Base-by-base conservation (phyloP, 1,140 invertebrate species). In the Schmidtea mediterranea region DNA sequence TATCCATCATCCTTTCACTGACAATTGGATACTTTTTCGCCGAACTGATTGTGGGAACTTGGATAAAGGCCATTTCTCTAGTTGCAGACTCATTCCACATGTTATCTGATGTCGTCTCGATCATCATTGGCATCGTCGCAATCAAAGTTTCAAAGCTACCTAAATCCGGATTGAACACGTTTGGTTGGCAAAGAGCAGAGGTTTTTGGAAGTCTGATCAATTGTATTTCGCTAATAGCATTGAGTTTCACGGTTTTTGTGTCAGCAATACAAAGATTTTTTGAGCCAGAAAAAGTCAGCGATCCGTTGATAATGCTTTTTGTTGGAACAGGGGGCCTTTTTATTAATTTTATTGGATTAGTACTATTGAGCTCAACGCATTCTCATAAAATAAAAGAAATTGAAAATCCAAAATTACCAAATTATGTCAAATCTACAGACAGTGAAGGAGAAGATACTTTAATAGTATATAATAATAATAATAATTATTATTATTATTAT, bases 221-320 rank as follows among this genome's bases (percentile, higher is more conserved):
- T 58, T 60, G 71, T 1, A 71, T 73, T 0, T 73, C 73, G 52
- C 61, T 72, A 0, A 52, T 71, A 10, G 71, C 71, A 0, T 56
- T 73, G 2, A 72, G 71, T 54, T 71, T 72, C 52, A 69, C 69
- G 13, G 73, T 72, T 51, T 52, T 70, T 52, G 63, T 73, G 2
- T 71, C 73, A 55, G 60, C 70, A 6, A 50, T 69, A 15, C 57
- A 67, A 52, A 52, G 66, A 15, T 49, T 67, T 18, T 38, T 64
- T 2, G 50, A 58, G 13, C 49, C 56, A 10, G 71, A 76, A 32
- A 76, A 83, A 63, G 84, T 97, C 53, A 58, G 68, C 43, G 55
- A 70, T 46, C 66, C 69, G 13, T 53, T 62, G 13, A 51, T 71
- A 26, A 55, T 73, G 32, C 55, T 73, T 0, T 59, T 67, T 45